Evolutionary conservation across 2,113 vertebrate species (phyloP).

Genomic region (Hystrix cristata): DNA sequence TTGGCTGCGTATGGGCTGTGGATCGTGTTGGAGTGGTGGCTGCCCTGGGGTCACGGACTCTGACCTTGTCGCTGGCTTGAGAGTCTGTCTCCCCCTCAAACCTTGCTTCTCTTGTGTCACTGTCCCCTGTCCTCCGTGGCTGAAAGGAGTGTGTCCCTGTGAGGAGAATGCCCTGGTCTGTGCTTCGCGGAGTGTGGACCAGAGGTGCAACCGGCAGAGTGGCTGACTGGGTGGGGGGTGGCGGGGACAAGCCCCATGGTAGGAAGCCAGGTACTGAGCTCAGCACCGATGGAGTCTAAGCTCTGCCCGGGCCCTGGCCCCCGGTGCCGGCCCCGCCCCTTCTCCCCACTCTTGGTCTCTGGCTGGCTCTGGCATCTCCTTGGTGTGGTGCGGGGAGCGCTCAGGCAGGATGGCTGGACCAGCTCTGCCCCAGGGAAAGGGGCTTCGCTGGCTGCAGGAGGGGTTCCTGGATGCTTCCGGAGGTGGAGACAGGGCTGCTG

Average conservation of each 20-base stretch:
- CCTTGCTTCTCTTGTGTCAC: neutral
- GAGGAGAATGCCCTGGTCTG: neutral
- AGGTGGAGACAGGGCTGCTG: neutral
- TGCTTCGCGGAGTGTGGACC: neutral
- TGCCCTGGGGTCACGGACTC: neutral
- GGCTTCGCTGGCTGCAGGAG: neutral
- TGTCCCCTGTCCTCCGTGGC: neutral
- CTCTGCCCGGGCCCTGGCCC: accelerated
- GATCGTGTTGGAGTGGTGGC: neutral
- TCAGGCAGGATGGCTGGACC: no score
- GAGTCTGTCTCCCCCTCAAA: neutral
- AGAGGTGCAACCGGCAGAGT: accelerated
- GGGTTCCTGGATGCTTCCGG: neutral
- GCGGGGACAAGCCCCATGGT: neutral
- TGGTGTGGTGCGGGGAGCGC: neutral
- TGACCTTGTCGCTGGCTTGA: accelerated
- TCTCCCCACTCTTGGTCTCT: accelerated
- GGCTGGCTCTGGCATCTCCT: neutral
- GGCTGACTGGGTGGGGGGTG: neutral
- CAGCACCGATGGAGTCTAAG: accelerated
- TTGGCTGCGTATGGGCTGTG: accelerated
- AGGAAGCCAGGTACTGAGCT: accelerated
- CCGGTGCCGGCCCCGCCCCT: no score
- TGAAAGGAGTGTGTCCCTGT: neutral
- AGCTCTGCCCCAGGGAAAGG: neutral